Evolutionary conservation across 1,140 invertebrate species (phyloP).

Genomic region (Anthonomus grandis): DNA sequence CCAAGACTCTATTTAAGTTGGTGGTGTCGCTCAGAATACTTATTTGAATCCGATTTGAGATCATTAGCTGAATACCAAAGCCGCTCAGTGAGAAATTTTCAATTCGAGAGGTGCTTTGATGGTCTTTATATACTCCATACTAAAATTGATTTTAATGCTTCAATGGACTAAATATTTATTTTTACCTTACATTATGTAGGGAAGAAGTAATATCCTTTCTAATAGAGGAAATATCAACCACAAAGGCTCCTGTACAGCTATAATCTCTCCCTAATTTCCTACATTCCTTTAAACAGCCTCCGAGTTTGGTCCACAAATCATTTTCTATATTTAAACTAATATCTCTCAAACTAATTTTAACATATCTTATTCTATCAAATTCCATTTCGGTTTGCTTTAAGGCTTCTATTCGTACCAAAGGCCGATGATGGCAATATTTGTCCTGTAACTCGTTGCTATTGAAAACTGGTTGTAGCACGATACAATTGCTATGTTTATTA

Average conservation of each 20-base stretch:
- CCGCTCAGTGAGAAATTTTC: conserved; percentile 53
- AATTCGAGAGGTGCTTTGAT: conserved; percentile 28
- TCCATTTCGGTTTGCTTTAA: conserved; percentile 51
- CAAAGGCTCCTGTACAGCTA: conserved; percentile 24
- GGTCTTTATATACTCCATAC: neutral
- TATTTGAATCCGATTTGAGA: conserved; percentile 61
- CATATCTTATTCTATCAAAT: conserved; percentile 63
- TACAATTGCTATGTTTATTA: conserved; percentile 78
- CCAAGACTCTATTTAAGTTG: conserved; percentile 46
- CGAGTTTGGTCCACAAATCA: conserved; percentile 60
- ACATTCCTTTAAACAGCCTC: conserved; percentile 28
- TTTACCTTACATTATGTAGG: conserved; percentile 27
- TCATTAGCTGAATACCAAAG: conserved; percentile 62
- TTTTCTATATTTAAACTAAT: conserved; percentile 73
- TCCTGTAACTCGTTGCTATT: conserved; percentile 25
- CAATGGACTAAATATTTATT: neutral
- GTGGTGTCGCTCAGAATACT: conserved; percentile 46
- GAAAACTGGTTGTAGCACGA: conserved; percentile 63
- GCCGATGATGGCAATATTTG: conserved; percentile 45
- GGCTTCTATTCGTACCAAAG: conserved; percentile 67
- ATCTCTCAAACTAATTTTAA: conserved; percentile 69
- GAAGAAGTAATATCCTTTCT: conserved; percentile 28
- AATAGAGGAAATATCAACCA: conserved; percentile 37
- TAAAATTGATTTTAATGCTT: conserved; percentile 6
- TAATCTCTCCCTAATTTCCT: conserved; percentile 34